Evolutionary conservation across 1,140 invertebrate genomes (phyloP).

Genomic region (Conus betulinus): DNA sequence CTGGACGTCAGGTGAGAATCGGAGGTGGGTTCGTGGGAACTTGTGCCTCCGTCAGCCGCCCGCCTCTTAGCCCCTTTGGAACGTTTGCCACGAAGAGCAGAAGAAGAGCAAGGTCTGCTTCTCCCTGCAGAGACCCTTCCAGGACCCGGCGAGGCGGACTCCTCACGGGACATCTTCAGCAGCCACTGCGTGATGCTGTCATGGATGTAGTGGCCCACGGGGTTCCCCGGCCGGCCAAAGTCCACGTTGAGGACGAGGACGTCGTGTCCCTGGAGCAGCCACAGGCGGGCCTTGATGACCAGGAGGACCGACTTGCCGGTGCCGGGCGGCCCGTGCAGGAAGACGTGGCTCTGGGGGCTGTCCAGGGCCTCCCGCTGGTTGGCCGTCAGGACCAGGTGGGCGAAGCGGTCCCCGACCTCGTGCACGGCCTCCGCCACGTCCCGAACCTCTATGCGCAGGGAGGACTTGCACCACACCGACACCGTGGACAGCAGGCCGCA

Average conservation of each 20-base stretch:
- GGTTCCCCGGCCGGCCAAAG: neutral
- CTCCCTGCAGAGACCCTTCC: no score
- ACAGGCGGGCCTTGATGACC: neutral
- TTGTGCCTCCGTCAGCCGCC: no score
- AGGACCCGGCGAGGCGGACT: no score
- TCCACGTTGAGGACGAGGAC: slow-evolving; percentile 1
- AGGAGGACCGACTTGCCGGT: neutral
- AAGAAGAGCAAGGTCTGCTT: no score
- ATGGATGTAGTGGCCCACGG: slow-evolving; percentile 4
- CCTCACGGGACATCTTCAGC: neutral
- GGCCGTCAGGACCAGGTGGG: neutral
- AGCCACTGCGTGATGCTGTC: neutral
- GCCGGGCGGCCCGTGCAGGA: neutral
- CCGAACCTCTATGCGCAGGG: neutral
- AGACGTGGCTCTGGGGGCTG: neutral
- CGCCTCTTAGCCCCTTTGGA: no score
- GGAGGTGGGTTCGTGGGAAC: no score
- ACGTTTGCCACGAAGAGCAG: no score
- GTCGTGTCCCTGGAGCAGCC: neutral
- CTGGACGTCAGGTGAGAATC: no score
- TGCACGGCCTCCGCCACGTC: neutral
- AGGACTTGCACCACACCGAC: neutral
- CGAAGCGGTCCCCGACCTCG: slow-evolving; percentile 1
- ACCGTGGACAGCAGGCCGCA: slow-evolving; percentile 10
- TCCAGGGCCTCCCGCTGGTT: neutral